Conservation (phyloP, 2,888 invertebrate species). For the Cryptus armator region DNA sequence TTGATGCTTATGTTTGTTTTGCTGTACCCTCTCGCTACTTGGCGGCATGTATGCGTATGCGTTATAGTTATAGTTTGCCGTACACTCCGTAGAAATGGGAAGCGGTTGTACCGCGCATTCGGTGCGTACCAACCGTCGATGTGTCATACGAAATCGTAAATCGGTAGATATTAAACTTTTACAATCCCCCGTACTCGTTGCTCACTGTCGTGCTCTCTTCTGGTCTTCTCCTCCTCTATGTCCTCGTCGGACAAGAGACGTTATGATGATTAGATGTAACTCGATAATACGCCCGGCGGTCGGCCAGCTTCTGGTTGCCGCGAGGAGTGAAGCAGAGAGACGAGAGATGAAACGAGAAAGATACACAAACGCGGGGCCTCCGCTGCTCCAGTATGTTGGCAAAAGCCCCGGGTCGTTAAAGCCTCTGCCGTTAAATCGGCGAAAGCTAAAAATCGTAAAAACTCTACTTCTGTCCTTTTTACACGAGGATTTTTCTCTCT, state of each 20-base stretch:
- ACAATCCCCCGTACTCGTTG: slow-evolving; percentile 76
- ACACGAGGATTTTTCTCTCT: slow-evolving; percentile 23
- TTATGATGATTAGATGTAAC: slow-evolving; percentile 85
- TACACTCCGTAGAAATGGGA: slow-evolving; percentile 45
- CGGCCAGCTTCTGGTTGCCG: slow-evolving; percentile 59
- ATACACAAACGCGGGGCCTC: slow-evolving; percentile 15
- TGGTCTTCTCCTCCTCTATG: slow-evolving; percentile 65
- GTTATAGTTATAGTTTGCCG: not conserved
- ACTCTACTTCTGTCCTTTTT: slow-evolving; percentile 48
- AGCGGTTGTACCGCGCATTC: slow-evolving; percentile 22
- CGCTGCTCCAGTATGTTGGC: slow-evolving; percentile 74
- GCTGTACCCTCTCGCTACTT: slow-evolving; percentile 2
- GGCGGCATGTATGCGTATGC: slow-evolving; percentile 1
- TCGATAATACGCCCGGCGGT: slow-evolving; percentile 80
- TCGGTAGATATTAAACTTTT: slow-evolving; percentile 84
- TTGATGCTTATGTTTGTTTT: slow-evolving; percentile 18
- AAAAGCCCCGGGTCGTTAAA: slow-evolving; percentile 81
- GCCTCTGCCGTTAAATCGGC: slow-evolving; percentile 82
- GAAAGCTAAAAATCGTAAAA: slow-evolving; percentile 82
- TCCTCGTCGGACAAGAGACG: slow-evolving; percentile 79
- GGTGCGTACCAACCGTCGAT: slow-evolving; percentile 66
- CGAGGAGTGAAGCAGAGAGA: slow-evolving; percentile 12
- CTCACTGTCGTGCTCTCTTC: slow-evolving; percentile 60
- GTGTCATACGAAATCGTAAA: slow-evolving; percentile 83
- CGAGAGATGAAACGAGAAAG: slow-evolving; percentile 20